Conservation (phyloP, 2,113 vertebrate species). For the Pedetes capensis region DNA sequence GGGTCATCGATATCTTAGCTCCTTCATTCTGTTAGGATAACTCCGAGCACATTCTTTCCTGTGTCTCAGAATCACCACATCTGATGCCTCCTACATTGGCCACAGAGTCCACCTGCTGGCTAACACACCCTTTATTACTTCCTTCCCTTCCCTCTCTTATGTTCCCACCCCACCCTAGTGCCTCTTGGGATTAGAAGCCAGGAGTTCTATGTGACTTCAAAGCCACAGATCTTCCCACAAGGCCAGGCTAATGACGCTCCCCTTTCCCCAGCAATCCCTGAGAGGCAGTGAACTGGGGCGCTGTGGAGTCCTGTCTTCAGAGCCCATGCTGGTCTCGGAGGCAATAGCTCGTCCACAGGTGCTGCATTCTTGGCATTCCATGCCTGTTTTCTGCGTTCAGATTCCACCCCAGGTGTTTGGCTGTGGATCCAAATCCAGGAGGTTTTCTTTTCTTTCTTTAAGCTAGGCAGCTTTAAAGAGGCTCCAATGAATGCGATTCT, state of each 20-base stretch:
- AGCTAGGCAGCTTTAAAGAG: neutral
- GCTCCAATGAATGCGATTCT: neutral
- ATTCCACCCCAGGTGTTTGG: conserved; percentile 69
- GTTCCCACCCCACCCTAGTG: neutral
- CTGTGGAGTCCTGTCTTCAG: neutral
- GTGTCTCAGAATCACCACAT: neutral
- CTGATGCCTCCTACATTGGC: neutral
- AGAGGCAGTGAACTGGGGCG: neutral
- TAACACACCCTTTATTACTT: neutral
- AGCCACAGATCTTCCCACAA: neutral
- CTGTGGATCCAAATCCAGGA: conserved; percentile 13
- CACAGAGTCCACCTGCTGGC: neutral
- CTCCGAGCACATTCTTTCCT: neutral
- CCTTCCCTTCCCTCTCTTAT: neutral
- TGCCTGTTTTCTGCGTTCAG: conserved; percentile 29
- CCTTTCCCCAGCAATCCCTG: neutral
- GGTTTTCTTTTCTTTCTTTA: neutral
- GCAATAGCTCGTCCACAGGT: neutral
- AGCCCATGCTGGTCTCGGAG: neutral
- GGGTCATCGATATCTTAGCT: neutral
- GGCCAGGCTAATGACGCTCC: too few relatives aligned
- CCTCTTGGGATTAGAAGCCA: conserved; percentile 1
- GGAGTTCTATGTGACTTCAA: neutral
- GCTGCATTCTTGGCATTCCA: conserved; percentile 50
- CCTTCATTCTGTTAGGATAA: neutral